Base-by-base conservation (phyloP, 1,140 invertebrate species). In the Drosophila insularis region DNA sequence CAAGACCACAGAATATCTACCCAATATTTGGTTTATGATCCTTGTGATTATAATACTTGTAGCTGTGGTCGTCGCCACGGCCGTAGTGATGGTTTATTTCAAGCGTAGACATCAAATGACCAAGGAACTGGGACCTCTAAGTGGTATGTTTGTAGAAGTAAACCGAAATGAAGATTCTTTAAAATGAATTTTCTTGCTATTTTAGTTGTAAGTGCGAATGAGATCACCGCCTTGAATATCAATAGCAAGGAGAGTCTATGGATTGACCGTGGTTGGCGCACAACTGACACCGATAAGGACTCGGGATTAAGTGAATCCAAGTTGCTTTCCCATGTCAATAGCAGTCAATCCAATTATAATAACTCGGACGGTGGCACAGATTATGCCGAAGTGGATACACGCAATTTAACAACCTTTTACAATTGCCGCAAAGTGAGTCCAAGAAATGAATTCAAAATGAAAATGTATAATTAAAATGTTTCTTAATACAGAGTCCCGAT, bases 391-490 rank as follows among this genome's bases (percentile, higher is more conserved):
- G 96, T 96, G 1, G 96, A 96, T 89, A 95, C 94, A 7, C 92
- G 94, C 43, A 95, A 93, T 80, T 84, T 97, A 67, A 96, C 95
- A 10, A 97, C 96, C 0, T 97, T 97, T 84, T 97, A 97, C 91
- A 96, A 96, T 70, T 95, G 91, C 60, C 78, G 91, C 64, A 92
- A 92, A 78, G 91, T 85, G 40, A 68, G 73, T 63, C 17, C 2
- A 4, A 0, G 1, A 0, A 11, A 10, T 19, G 6, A 0, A 14
- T 1, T 2, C 2, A 19, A 19, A 40, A 27, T 0, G n/a, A 1
- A 1, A 19, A 13, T n/a, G 27, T 31, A 10, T 11, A 2, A 62
- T 10, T 14, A 68, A 46, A 67, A 27, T 5, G 27, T 46, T 13
- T 0, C 0, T 7, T 4, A 19, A 1, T 10, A 14, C 94, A 94